phyloP scores from a whole-genome alignment of 2,888 invertebrate genomes.

The Papilio gigon region DNA sequence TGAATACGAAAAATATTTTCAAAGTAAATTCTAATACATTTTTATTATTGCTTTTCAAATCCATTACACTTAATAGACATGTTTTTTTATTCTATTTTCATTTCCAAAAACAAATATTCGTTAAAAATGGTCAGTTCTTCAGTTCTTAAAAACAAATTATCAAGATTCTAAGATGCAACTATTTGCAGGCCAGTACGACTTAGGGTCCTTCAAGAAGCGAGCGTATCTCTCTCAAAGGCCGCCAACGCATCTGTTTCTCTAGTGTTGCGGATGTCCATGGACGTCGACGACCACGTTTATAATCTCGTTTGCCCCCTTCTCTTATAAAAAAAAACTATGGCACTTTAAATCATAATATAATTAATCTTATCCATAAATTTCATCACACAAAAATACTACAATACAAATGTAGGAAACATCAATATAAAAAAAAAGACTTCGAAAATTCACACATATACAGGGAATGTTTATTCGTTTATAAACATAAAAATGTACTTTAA shows the following conservation, averaged over 20 bases:
- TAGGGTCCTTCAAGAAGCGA: too few relatives aligned
- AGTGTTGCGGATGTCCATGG: too few relatives aligned
- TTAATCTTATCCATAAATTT: constrained; percentile 48
- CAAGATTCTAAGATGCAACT: constrained; percentile 10
- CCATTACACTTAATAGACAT: not conserved
- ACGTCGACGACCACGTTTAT: too few relatives aligned
- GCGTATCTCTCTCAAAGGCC: too few relatives aligned
- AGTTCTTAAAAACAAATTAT: constrained; percentile 12
- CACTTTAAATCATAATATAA: constrained; percentile 53
- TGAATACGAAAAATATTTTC: not conserved
- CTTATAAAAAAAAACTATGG: constrained; percentile 62
- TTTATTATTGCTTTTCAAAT: constrained; percentile 18
- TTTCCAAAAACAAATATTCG: not conserved
- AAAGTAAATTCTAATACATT: constrained; percentile 10
- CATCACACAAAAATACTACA: constrained; percentile 52
- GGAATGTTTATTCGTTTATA: constrained; percentile 15
- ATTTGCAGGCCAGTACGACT: too few relatives aligned
- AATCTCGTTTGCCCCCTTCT: too few relatives aligned
- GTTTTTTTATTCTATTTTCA: not conserved
- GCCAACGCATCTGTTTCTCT: too few relatives aligned
- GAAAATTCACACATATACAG: constrained; percentile 16
- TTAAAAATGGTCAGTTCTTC: not conserved
- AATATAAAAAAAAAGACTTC: constrained; percentile 33
- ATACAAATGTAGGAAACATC: constrained; percentile 44
- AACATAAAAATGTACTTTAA: constrained; percentile 7